Evolutionary conservation across 2,113 vertebrate species (phyloP).

Genomic region (Myrmecobius fasciatus): DNA sequence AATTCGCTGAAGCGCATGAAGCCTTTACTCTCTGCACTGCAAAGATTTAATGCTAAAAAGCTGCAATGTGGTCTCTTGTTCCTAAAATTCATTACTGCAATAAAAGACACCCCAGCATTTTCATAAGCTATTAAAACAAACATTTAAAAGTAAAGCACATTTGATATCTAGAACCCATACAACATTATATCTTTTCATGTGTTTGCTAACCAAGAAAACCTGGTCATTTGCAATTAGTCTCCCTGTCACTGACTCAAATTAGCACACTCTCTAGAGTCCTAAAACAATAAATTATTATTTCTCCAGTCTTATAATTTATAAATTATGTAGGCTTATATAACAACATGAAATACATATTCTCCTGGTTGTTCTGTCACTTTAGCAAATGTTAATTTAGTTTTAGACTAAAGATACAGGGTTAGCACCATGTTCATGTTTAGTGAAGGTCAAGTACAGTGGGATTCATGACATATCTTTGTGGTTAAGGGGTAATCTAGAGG

Average conservation of each 20-base stretch:
- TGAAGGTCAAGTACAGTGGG: background rate
- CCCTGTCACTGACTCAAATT: constrained; percentile 49
- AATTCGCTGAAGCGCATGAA: background rate
- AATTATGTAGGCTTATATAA: constrained; percentile 23
- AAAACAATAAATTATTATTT: constrained; percentile 61
- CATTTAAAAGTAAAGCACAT: constrained; percentile 74
- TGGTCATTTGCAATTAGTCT: constrained; percentile 56
- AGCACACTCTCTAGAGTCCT: constrained; percentile 55
- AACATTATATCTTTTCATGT: constrained; percentile 64
- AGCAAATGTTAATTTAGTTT: constrained; percentile 15
- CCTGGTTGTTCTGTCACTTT: constrained; percentile 32
- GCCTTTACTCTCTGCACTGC: constrained; percentile 35
- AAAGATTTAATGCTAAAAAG: constrained; percentile 61
- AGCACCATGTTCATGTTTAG: background rate
- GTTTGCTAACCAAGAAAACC: constrained; percentile 64
- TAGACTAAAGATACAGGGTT: background rate
- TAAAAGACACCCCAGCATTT: constrained; percentile 73
- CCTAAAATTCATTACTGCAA: constrained; percentile 71
- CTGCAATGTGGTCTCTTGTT: constrained; percentile 51
- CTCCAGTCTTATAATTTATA: constrained; percentile 33
- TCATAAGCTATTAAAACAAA: constrained; percentile 78
- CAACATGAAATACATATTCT: constrained; percentile 20
- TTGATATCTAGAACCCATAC: constrained; percentile 63
- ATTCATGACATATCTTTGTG: background rate
- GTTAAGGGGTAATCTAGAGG: background rate